Evolutionary conservation across 2,113 vertebrate genomes (phyloP).

Genomic region (Channa argus): DNA sequence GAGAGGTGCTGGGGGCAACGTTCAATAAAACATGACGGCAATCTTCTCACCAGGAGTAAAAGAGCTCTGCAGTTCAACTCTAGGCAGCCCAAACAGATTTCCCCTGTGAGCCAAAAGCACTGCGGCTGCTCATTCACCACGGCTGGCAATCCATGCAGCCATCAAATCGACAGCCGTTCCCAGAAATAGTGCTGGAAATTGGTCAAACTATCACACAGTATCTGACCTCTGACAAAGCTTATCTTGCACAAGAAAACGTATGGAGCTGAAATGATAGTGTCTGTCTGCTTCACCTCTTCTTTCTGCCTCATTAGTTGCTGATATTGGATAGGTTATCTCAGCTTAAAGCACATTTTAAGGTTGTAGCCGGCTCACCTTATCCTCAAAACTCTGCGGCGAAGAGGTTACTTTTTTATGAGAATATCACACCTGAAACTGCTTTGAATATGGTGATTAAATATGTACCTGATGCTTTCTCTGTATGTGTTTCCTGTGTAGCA

Average conservation of each 20-base stretch:
- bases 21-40: constrained; percentile 84
- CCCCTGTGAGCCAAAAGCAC: constrained; percentile 73
- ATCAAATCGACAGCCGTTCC: constrained; percentile 65
- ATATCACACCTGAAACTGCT: constrained; percentile 39
- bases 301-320: constrained; percentile 77
- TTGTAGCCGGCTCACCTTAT: constrained; percentile 53
- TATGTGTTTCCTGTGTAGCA: constrained; percentile 36
- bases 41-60: constrained; percentile 78
- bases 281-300: constrained; percentile 63
- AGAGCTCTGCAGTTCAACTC: constrained; percentile 64
- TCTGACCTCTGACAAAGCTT: constrained; percentile 78
- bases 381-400: constrained; percentile 39
- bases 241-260: constrained; percentile 69
- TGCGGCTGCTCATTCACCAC: constrained; percentile 66
- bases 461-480: constrained; percentile 26
- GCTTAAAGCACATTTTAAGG: constrained; percentile 65
- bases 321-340: constrained; percentile 77
- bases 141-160: constrained; percentile 57
- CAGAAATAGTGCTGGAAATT: constrained; percentile 75
- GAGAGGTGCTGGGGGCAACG: constrained; percentile 69
- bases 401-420: constrained; percentile 57
- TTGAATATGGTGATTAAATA: constrained; percentile 56
- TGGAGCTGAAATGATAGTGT: constrained; percentile 69
- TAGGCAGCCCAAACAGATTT: constrained; percentile 77
- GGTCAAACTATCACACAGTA: constrained; percentile 70